These are phyloP conservation scores for Crematogaster levior DNA, from an alignment of 2,888 invertebrate species.

Conservation along the genomic window DNA sequence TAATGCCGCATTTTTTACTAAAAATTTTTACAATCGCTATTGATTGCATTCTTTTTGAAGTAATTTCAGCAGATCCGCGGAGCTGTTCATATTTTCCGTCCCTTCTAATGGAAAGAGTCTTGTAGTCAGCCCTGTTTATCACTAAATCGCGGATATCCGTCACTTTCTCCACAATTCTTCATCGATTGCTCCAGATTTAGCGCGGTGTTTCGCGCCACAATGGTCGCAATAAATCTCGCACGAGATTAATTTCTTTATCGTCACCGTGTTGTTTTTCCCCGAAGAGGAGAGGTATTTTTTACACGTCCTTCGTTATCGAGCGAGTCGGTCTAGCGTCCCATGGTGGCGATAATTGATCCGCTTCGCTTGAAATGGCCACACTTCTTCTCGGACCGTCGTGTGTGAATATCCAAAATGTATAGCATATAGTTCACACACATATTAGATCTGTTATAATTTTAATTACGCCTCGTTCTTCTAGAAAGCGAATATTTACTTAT, in stretches of 20 bases:
- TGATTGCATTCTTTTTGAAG: neutral
- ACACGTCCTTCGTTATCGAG: conserved; percentile 18
- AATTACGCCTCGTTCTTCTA: neutral
- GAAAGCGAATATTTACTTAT: neutral
- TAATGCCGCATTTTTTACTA: neutral
- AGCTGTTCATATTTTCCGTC: neutral
- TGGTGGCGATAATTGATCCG: neutral
- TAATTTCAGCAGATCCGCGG: neutral
- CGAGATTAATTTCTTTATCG: conserved; percentile 38
- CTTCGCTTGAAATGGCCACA: conserved; percentile 2
- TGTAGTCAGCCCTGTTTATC: neutral
- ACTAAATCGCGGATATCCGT: conserved; percentile 17
- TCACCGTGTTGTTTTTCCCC: conserved; percentile 14
- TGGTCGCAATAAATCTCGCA: conserved; percentile 29
- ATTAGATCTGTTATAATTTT: conserved; percentile 9
- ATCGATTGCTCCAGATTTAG: conserved; percentile 31
- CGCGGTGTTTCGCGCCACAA: conserved; percentile 13
- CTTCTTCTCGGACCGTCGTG: neutral
- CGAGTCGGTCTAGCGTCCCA: neutral
- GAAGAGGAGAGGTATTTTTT: conserved; percentile 25
- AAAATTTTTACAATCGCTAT: neutral
- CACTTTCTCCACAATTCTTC: conserved; percentile 22
- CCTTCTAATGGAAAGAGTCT: neutral
- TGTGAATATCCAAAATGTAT: neutral
- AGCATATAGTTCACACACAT: neutral